Evolutionary conservation across 2,888 invertebrate species (phyloP).

Genomic region (Malthinus seriepunctatus): DNA sequence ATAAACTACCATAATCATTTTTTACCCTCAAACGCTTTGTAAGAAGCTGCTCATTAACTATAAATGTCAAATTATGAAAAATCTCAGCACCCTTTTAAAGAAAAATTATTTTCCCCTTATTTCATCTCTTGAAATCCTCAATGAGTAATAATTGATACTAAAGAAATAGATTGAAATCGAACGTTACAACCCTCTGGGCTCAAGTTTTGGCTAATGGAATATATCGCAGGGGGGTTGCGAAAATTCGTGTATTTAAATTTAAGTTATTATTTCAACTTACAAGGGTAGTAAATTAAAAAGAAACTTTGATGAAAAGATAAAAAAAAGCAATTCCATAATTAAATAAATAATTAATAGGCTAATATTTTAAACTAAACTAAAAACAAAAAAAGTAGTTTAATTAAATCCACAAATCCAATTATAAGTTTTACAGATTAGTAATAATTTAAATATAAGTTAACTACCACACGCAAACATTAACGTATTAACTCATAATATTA

Average conservation of each 20-base stretch:
- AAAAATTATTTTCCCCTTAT: no score
- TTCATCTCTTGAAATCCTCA: no score
- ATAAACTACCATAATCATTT: slow-evolving; percentile 8
- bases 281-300: no score
- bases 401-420: slow-evolving; percentile 5
- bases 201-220: no score
- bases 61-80: neutral
- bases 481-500: slow-evolving; percentile 1
- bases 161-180: no score
- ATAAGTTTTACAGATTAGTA: slow-evolving; percentile 6
- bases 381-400: slow-evolving; percentile 1
- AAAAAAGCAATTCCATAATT: neutral
- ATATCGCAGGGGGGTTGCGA: no score
- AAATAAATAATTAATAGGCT: neutral
- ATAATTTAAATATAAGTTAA: slow-evolving; percentile 6
- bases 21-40: slow-evolving; percentile 2
- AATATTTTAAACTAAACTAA: slow-evolving; percentile 1
- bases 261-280: no score
- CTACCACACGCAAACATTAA: slow-evolving; percentile 3
- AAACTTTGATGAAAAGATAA: neutral
- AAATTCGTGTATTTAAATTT: no score
- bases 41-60: slow-evolving; percentile 1
- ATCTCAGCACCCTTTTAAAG: no score
- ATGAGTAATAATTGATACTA: no score
- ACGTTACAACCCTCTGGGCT: no score